phyloP scores from a whole-genome alignment of 2,113 vertebrate genomes.

The Mormyrus lacerda region DNA sequence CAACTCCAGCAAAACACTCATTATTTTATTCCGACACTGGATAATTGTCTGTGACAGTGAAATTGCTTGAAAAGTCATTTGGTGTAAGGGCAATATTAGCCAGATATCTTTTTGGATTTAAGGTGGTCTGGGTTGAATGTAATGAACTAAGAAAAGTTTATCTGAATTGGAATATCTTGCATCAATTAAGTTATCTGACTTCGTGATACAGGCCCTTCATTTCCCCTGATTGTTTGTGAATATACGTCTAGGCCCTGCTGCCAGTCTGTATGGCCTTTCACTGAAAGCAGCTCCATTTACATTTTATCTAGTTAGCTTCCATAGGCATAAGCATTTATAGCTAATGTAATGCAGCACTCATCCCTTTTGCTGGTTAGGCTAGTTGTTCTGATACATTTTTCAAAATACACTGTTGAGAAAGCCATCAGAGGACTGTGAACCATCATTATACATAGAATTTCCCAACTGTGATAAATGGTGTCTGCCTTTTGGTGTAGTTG shows the following conservation, averaged over 20 bases:
- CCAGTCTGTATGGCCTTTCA: neutral
- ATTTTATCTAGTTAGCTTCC: neutral
- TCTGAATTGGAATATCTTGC: neutral
- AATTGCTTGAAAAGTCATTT: neutral
- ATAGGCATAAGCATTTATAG: neutral
- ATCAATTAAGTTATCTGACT: neutral
- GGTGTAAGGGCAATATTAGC: neutral
- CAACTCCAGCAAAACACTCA: neutral
- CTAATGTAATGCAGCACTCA: neutral
- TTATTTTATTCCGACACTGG: neutral
- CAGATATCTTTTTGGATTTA: neutral
- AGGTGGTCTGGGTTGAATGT: neutral
- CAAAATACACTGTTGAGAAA: neutral
- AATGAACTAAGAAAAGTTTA: neutral
- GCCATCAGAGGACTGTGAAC: neutral
- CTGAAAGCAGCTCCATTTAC: neutral
- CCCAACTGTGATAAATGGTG: neutral
- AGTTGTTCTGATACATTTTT: neutral
- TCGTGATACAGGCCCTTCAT: neutral
- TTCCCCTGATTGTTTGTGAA: neutral
- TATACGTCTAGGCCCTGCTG: neutral
- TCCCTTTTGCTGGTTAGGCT: neutral
- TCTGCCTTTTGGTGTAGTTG: neutral
- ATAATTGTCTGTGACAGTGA: neutral
- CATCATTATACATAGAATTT: neutral